These are phyloP conservation scores for Ametastegia equiseti DNA, from an alignment of 2,888 invertebrate genomes.

Conservation along the genomic window DNA sequence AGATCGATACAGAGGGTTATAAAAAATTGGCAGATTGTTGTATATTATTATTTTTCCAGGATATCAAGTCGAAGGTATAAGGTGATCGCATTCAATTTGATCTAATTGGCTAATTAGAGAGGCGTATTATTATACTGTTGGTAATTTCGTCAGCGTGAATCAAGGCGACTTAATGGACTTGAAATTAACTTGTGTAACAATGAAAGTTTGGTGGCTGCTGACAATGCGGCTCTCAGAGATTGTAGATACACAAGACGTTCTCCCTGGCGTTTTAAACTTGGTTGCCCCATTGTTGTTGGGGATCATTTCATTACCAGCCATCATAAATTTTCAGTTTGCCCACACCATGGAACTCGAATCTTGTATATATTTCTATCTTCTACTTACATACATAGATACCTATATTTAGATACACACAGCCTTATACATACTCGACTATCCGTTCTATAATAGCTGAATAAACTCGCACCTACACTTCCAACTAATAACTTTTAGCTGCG, in stretches of 20 bases:
- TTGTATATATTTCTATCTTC: too few species aligned
- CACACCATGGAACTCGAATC: background rate
- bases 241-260: constrained; percentile 45
- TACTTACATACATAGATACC: background rate
- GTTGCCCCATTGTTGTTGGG: constrained; percentile 41
- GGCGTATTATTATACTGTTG: constrained; percentile 34
- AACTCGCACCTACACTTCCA: background rate
- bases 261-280: constrained; percentile 27
- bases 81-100: constrained; percentile 38
- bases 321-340: constrained; percentile 47
- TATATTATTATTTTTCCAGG: background rate
- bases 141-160: constrained; percentile 22
- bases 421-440: too few species aligned
- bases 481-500: constrained; percentile 20
- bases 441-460: background rate
- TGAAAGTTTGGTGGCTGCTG: constrained; percentile 46
- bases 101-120: constrained; percentile 43
- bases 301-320: constrained; percentile 49
- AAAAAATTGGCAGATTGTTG: background rate
- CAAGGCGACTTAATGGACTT: constrained; percentile 46
- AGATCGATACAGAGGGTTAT: too few species aligned
- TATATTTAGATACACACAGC: background rate
- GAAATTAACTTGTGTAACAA: constrained; percentile 50
- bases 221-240: constrained; percentile 48
- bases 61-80: background rate